Percentiles rank a stretch among this genome's conserved stretches.
Evolutionary conservation across 2,888 invertebrate genomes (phyloP).

Genomic region (Leucania comma): DNA sequence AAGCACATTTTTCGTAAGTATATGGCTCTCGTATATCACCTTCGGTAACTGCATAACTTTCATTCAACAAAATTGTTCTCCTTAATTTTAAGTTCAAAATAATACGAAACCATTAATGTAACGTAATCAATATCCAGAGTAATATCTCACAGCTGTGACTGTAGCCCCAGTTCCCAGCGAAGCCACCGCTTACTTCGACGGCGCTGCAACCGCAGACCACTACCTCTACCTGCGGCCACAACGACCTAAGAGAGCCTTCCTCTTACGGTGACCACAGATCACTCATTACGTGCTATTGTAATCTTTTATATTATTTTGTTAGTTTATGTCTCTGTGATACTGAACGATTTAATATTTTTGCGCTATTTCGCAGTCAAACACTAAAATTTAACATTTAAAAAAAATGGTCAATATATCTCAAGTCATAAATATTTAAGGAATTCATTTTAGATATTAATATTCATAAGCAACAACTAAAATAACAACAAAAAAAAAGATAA

Average conservation of each 20-base stretch:
- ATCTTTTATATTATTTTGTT: neutral
- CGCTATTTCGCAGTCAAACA: too few species aligned
- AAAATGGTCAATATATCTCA: too few species aligned
- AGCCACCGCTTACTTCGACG: slow-evolving; percentile 3
- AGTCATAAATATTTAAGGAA: too few species aligned
- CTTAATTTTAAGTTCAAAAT: neutral
- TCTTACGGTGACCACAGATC: neutral
- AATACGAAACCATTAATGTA: neutral
- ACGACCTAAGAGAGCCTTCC: neutral
- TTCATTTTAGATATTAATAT: too few species aligned
- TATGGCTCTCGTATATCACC: neutral
- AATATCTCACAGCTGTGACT: slow-evolving; percentile 26
- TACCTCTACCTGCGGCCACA: slow-evolving; percentile 8
- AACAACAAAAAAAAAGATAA: neutral
- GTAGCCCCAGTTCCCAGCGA: slow-evolving; percentile 48
- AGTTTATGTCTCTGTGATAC: slow-evolving; percentile 1
- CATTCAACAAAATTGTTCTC: neutral
- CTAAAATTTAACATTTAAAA: too few species aligned
- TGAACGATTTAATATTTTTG: too few species aligned
- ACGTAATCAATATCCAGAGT: neutral
- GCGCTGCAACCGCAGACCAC: slow-evolving; percentile 29
- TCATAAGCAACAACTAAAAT: neutral
- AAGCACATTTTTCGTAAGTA: neutral
- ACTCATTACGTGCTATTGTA: neutral
- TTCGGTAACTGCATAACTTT: neutral